Evolutionary conservation across 30 jellyfish, hydroid and myxozoan genomes (phyloP).

Genomic region (Turritopsis dohrnii): DNA sequence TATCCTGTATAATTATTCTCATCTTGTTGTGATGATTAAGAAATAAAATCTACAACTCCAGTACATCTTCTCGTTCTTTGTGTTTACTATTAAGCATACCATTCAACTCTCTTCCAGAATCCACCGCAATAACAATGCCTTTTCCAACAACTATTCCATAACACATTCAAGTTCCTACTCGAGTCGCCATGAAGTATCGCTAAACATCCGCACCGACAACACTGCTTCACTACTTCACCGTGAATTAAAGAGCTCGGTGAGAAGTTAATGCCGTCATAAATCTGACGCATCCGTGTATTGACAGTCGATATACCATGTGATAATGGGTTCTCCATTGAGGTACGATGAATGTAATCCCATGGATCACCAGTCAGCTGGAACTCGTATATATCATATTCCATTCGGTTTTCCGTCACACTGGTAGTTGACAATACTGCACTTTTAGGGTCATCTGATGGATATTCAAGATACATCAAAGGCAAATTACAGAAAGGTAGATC

Average conservation of each 20-base stretch:
- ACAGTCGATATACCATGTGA: constrained; percentile 10
- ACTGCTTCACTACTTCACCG: constrained; percentile 61
- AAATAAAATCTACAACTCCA: no score
- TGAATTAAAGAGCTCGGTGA: constrained; percentile 43
- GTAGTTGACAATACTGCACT: constrained; percentile 33
- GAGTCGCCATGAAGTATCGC: constrained; percentile 29
- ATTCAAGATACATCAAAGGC: constrained; percentile 52
- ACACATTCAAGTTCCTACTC: constrained; percentile 23
- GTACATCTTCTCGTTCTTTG: not conserved
- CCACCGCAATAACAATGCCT: constrained; percentile 71
- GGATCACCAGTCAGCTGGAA: constrained; percentile 3
- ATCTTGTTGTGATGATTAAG: no score
- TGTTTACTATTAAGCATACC: constrained; percentile 20
- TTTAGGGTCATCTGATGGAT: constrained; percentile 49
- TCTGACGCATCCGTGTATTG: constrained; percentile 15
- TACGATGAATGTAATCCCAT: constrained; percentile 19
- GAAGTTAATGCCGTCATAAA: constrained; percentile 47
- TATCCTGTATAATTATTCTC: no score
- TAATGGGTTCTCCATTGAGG: constrained; percentile 26
- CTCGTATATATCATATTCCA: constrained; percentile 31
- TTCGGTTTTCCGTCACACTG: not conserved
- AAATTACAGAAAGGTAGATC: constrained; percentile 64
- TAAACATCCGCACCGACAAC: constrained; percentile 57
- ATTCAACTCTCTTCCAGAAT: constrained; percentile 44
- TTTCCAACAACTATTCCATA: constrained; percentile 60